A percentile compares a stretch with the other conserved stretches of the same genome.
Conservation (phyloP, 2,797 vertebrate genomes). For the Fistularia commersonii region DNA sequence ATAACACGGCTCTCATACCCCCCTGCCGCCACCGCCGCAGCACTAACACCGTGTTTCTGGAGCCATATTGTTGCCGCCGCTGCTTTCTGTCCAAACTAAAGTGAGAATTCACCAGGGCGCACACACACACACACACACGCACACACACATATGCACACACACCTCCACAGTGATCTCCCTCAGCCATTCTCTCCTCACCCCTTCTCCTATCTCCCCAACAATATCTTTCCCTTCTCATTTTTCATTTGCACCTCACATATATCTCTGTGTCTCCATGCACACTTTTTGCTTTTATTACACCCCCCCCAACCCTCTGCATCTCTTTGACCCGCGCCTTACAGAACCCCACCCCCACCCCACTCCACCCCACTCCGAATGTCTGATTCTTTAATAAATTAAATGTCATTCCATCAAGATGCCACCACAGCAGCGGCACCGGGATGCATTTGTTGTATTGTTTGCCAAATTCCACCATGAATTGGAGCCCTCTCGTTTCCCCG, state of each 20-base stretch:
- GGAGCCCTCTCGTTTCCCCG: constrained; percentile 44
- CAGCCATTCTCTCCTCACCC: constrained; percentile 46
- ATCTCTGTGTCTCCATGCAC: constrained; percentile 30
- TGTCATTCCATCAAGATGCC: constrained; percentile 69
- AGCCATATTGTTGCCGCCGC: constrained; percentile 30
- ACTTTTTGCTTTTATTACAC: constrained; percentile 35
- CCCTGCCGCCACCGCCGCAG: neutral
- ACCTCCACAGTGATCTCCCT: constrained; percentile 37
- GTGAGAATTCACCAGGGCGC: constrained; percentile 40
- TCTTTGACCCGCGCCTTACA: constrained; percentile 39
- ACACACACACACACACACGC: constrained; percentile 17
- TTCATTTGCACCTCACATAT: constrained; percentile 49
- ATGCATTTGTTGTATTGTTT: constrained; percentile 68
- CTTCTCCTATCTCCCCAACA: constrained; percentile 31
- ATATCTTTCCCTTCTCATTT: constrained; percentile 38
- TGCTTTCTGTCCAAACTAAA: constrained; percentile 37
- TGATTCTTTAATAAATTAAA: constrained; percentile 70
- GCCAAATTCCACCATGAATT: constrained; percentile 70
- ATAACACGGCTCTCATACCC: neutral
- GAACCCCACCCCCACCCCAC: constrained; percentile 10
- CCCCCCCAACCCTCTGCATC: constrained; percentile 38
- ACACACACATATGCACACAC: constrained; percentile 20
- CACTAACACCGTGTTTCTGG: constrained; percentile 5
- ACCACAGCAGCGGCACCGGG: constrained; percentile 60
- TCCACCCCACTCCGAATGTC: too few relatives aligned